Evolutionary conservation across 2,113 vertebrate species (phyloP).

Genomic region (Balaenoptera acutorostrata): DNA sequence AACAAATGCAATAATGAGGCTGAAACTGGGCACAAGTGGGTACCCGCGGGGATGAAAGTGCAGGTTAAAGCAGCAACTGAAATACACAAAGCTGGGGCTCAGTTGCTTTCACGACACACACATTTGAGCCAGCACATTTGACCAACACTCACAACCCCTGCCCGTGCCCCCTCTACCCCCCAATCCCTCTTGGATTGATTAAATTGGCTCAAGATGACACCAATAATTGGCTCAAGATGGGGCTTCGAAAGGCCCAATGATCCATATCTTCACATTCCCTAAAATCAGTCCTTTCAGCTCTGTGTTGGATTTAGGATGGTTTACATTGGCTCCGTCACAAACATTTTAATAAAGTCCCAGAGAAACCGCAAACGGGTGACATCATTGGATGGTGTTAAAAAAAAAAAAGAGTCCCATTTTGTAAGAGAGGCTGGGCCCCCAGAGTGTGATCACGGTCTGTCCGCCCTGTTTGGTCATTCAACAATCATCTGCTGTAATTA

Average conservation of each 20-base stretch:
- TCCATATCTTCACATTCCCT: constrained; percentile 97
- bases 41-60: neutral
- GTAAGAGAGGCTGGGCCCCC: constrained; percentile 79
- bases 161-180: constrained; percentile 81
- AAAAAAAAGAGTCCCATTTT: constrained; percentile 81
- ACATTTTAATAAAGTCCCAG: constrained; percentile 95
- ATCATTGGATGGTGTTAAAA: constrained; percentile 91
- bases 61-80: constrained; percentile 47
- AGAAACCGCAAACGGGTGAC: constrained; percentile 94
- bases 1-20: neutral
- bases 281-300: constrained; percentile 93
- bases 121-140: constrained; percentile 90
- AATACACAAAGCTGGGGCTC: constrained; percentile 54
- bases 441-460: constrained; percentile 75
- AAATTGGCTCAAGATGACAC: constrained; percentile 99
- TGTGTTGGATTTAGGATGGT: constrained; percentile 96
- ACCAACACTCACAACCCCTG: constrained; percentile 92
- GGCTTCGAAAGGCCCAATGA: constrained; percentile 92
- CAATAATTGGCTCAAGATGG: constrained; percentile 99
- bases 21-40: constrained; percentile 33
- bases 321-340: constrained; percentile 98
- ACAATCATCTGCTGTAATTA: constrained; percentile 77
- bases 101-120: constrained; percentile 73
- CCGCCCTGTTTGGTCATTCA: constrained; percentile 76
- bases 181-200: constrained; percentile 95